Conservation (phyloP, 2,888 invertebrate species). For the Germaria angustata region DNA sequence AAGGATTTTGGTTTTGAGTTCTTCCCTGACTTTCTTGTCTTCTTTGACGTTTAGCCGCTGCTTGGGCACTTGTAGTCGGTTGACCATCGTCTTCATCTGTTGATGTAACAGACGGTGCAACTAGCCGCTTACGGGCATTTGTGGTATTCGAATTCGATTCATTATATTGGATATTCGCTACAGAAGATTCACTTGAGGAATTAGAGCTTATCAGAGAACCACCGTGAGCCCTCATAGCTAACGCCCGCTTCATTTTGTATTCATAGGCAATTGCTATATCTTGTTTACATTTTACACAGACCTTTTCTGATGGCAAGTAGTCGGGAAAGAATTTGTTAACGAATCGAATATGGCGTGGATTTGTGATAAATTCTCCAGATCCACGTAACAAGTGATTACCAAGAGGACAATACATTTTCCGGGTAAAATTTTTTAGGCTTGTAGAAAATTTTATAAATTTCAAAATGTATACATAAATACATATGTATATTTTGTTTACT, state of each 20-base stretch:
- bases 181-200: neutral
- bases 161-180: neutral
- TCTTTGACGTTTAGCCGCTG: slow-evolving; percentile 51
- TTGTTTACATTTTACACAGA: slow-evolving; percentile 67
- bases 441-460: too few relatives aligned
- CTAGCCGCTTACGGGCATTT: neutral
- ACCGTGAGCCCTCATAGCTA: neutral
- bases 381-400: slow-evolving; percentile 44
- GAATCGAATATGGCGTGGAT: slow-evolving; percentile 64
- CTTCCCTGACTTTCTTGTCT: neutral
- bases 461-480: too few relatives aligned
- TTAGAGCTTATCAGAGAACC: slow-evolving; percentile 51
- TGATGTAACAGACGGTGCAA: neutral
- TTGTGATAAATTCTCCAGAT: slow-evolving; percentile 48
- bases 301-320: slow-evolving; percentile 51
- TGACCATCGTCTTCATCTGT: slow-evolving; percentile 5
- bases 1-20: slow-evolving; percentile 34
- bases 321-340: slow-evolving; percentile 64
- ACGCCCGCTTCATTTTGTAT: slow-evolving; percentile 61
- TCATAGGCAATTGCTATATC: slow-evolving; percentile 58
- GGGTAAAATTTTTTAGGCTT: too few relatives aligned
- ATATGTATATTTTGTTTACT: too few relatives aligned
- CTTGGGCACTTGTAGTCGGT: slow-evolving; percentile 36
- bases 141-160: neutral
- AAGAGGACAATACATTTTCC: slow-evolving; percentile 49